phyloP scores from a whole-genome alignment of 2,113 vertebrate genomes.

The Penelope pileata region DNA sequence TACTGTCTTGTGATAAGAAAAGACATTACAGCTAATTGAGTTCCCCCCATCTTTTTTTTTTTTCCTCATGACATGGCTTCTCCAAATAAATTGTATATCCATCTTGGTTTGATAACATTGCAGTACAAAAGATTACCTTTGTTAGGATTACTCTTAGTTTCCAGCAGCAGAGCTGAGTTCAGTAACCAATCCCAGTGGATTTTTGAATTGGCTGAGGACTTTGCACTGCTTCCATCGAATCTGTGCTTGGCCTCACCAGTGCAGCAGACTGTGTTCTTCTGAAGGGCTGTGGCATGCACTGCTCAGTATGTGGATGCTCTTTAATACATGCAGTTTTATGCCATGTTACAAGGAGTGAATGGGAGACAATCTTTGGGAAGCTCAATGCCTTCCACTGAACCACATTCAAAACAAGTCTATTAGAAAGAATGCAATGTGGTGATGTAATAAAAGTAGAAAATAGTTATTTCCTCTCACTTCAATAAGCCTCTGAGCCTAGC shows the following conservation, averaged over 20 bases:
- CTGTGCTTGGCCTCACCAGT: background rate
- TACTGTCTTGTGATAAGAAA: background rate
- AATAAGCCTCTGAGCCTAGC: background rate
- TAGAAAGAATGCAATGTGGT: background rate
- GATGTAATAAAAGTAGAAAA: background rate
- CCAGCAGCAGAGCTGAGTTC: background rate
- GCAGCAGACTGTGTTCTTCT: background rate
- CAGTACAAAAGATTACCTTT: background rate
- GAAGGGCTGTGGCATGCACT: background rate
- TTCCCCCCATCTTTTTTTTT: background rate
- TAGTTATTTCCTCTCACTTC: background rate
- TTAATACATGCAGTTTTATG: background rate
- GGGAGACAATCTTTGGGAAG: background rate
- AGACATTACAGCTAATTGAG: background rate
- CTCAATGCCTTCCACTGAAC: background rate
- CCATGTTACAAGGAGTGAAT: background rate
- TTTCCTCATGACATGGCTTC: background rate
- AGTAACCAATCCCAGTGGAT: background rate
- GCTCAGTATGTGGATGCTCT: background rate
- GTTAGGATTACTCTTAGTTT: background rate
- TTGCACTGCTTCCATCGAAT: fast-evolving
- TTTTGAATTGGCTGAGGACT: background rate
- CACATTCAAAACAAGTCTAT: background rate
- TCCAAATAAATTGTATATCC: background rate
- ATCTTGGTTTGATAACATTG: background rate